Conservation (phyloP, 2,113 vertebrate species). For the Mohoua ochrocephala region DNA sequence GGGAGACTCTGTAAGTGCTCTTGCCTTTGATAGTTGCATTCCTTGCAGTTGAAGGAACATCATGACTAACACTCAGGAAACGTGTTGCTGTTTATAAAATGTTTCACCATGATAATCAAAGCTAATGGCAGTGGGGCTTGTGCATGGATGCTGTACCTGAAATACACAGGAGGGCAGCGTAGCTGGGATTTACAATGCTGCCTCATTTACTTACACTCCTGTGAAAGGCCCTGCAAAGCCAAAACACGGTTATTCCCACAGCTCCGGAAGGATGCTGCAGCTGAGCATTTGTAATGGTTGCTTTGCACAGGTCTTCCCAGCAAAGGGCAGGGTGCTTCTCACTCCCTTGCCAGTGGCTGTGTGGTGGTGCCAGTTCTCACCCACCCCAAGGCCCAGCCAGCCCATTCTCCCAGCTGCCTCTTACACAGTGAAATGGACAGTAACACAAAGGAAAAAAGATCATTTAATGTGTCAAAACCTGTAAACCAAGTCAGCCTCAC, state of each 20-base stretch:
- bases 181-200: background rate
- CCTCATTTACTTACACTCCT: background rate
- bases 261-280: background rate
- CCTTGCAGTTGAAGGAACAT: background rate
- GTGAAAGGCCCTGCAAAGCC: background rate
- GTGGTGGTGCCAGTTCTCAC: background rate
- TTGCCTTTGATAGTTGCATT: background rate
- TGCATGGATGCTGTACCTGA: background rate
- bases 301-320: background rate
- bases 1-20: background rate
- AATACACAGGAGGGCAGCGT: background rate
- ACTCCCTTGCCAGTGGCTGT: fast-evolving
- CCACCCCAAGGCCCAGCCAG: background rate
- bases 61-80: background rate
- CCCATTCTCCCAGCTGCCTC: background rate
- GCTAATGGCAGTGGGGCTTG: background rate
- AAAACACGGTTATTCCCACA: background rate
- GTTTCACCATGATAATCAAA: background rate
- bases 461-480: background rate
- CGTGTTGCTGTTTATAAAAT: fast-evolving
- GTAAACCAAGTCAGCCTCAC: background rate
- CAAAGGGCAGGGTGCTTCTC: background rate
- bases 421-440: background rate
- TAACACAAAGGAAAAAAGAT: background rate
- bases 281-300: background rate